These are phyloP conservation scores for Trichonephila clavata DNA, from an alignment of 1,140 invertebrate genomes.

Conservation along the genomic window DNA sequence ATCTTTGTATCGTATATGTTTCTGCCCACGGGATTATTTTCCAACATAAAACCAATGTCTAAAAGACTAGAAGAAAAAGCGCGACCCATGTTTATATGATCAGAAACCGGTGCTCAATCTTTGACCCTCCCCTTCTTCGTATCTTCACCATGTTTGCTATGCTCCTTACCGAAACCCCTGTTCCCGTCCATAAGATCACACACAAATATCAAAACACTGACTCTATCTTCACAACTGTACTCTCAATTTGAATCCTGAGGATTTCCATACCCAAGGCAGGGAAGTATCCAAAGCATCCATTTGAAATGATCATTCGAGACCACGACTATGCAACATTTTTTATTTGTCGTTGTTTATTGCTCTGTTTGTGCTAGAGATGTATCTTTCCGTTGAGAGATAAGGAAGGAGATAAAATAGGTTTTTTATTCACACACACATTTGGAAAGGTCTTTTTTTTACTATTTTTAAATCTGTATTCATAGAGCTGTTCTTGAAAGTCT, in stretches of 20 bases:
- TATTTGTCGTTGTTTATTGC: conserved; percentile 33
- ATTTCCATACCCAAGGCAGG: background rate
- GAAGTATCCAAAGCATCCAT: background rate
- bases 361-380: background rate
- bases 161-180: background rate
- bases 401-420: conserved; percentile 2
- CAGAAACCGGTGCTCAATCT: background rate
- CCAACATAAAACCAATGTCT: background rate
- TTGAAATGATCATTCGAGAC: conserved; percentile 35
- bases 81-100: background rate
- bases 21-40: background rate
- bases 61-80: background rate
- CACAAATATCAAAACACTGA: conserved; percentile 23
- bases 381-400: background rate
- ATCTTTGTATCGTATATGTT: background rate
- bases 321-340: too few relatives aligned
- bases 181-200: background rate
- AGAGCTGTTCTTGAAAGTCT: background rate
- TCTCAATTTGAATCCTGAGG: background rate
- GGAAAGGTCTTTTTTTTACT: background rate
- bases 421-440: background rate
- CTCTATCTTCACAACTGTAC: background rate
- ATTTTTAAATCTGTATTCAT: background rate
- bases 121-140: background rate
- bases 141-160: background rate